Evolutionary conservation across 2,888 invertebrate genomes (phyloP), one percentile per base, ranked within the genome.

Genomic region (Drosophila prostipennis): DNA sequence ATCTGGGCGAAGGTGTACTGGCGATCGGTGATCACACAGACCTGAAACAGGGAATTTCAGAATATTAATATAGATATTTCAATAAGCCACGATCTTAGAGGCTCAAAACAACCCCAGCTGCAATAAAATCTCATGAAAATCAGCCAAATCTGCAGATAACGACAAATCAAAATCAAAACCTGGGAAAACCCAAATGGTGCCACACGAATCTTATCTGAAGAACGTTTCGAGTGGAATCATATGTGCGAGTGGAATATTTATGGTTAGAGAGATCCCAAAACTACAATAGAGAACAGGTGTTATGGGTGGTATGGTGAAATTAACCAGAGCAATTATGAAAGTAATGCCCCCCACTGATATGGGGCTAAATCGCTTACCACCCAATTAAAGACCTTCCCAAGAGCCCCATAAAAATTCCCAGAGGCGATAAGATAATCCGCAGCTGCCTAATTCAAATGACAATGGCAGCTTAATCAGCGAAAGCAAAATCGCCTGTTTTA

Each of bases 1-100:
- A 95, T 90, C 88, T 96, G 93, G 10, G 94, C 94, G 87, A 94
- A 96, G 0, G 95, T 96, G 80, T 96, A 96, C 13, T 94, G 94
- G 76, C 95, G 93, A 3, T 96, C 96, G 0, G 96, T 95, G 8
- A 94, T 82, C 0, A 95, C 94, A 82, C 96, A 96, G 70, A 95
- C 95, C 97, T 97, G 67, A 2, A 23, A 14, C 6, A 13, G 19
- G 19, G 19, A 19, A 19, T 19, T 19, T 19, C 2, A 19, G 2
- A 19, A 19, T 2, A 19, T 19, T 19, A 19, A 19, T 19, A n/a
- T n/a, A n/a, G n/a, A n/a, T n/a, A n/a, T n/a, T n/a, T n/a, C n/a
- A n/a, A n/a, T n/a, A n/a, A n/a, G n/a, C n/a, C n/a, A n/a, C n/a
- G n/a, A n/a, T n/a, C n/a, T n/a, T n/a, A 19, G 19, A 19, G 19